phyloP scores from a whole-genome alignment of 2,888 invertebrate genomes.

The Silvanus unidentatus region DNA sequence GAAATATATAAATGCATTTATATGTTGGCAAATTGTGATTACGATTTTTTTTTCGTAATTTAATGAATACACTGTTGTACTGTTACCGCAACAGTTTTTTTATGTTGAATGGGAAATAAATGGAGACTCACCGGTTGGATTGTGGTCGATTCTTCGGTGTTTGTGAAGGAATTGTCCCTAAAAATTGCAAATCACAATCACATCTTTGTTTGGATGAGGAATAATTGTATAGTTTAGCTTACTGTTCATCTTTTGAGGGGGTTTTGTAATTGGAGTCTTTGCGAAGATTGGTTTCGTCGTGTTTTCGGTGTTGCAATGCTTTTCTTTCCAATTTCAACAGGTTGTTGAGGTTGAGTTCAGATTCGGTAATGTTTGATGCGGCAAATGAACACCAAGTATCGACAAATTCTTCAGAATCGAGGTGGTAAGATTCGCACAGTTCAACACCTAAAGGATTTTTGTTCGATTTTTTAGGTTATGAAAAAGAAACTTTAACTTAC shows the following conservation, averaged over 20 bases:
- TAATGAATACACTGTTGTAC: no score
- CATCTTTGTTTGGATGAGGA: no score
- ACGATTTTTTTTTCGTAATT: constrained; percentile 16
- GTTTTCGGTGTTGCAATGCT: constrained; percentile 51
- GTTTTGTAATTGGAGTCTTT: not conserved
- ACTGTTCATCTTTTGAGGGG: not conserved
- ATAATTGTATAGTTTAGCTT: no score
- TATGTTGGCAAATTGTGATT: no score
- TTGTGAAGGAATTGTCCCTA: no score
- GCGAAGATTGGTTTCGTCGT: not conserved
- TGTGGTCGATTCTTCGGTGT: constrained; percentile 10
- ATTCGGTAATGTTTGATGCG: constrained; percentile 57
- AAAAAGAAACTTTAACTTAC: constrained; percentile 39
- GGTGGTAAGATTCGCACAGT: constrained; percentile 58
- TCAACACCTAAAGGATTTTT: constrained; percentile 49
- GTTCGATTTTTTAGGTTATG: no score
- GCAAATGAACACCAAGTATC: constrained; percentile 77
- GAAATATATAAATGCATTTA: no score
- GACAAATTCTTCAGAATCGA: constrained; percentile 64
- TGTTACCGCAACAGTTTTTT: no score
- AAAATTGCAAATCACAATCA: no score
- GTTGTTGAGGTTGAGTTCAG: constrained; percentile 55
- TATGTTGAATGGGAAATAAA: no score
- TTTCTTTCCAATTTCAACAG: constrained; percentile 60
- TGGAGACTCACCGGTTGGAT: constrained; percentile 18